Percentiles rank a stretch among this genome's conserved stretches.
Evolutionary conservation across 1,140 invertebrate species (phyloP).

Genomic region (Drosophila pruinosa): DNA sequence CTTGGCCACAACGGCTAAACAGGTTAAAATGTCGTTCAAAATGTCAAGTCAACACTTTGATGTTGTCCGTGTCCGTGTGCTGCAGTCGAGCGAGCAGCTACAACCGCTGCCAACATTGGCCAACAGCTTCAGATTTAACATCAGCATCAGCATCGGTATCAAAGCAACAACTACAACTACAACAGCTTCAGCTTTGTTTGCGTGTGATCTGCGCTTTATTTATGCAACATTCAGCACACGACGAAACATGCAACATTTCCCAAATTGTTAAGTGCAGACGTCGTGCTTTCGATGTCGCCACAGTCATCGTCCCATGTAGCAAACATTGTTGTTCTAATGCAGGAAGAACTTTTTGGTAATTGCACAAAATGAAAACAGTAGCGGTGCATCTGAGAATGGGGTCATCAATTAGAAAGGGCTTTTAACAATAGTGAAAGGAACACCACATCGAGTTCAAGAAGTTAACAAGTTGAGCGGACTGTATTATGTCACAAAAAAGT

Average conservation of each 20-base stretch:
- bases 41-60: conserved; percentile 81
- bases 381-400: conserved; percentile 66
- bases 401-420: conserved; percentile 44
- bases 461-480: background rate
- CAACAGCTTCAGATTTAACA: conserved; percentile 33
- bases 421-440: conserved; percentile 4
- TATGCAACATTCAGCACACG: conserved; percentile 80
- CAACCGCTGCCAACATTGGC: conserved; percentile 28
- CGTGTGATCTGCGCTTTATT: conserved; percentile 79
- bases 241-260: conserved; percentile 76
- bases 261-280: conserved; percentile 75
- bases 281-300: conserved; percentile 60
- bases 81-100: conserved; percentile 79
- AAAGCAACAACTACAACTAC: conserved; percentile 21
- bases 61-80: conserved; percentile 72
- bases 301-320: conserved; percentile 7
- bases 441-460: background rate
- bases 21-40: conserved; percentile 81
- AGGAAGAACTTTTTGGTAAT: conserved; percentile 65
- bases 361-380: conserved; percentile 62
- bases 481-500: background rate
- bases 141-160: conserved; percentile 14
- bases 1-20: conserved; percentile 71
- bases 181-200: conserved; percentile 60
- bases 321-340: conserved; percentile 59